Base-by-base conservation (phyloP, 2,113 vertebrate species). In the Apteryx mantelli region DNA sequence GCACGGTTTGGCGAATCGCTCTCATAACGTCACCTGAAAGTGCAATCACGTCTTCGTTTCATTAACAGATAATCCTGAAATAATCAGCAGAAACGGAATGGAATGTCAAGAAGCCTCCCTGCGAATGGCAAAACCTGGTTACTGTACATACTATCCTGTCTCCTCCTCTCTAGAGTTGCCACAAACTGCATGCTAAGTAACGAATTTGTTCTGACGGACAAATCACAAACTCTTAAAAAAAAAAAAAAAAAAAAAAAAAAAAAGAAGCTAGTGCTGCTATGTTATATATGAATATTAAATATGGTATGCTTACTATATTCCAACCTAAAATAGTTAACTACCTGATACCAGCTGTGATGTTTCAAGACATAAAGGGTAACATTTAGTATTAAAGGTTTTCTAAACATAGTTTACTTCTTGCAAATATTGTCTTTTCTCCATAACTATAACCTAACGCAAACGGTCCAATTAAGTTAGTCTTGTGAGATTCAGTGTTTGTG, bases 151-250 rank as follows among this genome's bases (percentile, higher is more conserved):
- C 98, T 99, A 99, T 98, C 98, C 98, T 85, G 97, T 99, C 97
- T 98, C 99, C 98, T 99, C 99, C 98, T 98, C 99, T 96, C 97
- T 99, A 98, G 99, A 99, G 98, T 99, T 99, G 98, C 99, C 99
- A 99, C 99, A 99, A 99, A 99, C 99, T 99, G 99, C 99, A 99
- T 99, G 99, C 98, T 99, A 99, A 99, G 98, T 98, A 98, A 98
- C 97, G 98, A 98, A 97, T 97, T 98, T 98, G 98, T 98, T 98
- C 98, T 98, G 97, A 98, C 58, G 98, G 98, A 98, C 98, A 98
- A 98, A 98, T 98, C 98, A 98, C 97, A 98, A 97, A 97, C 98
- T 98, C 98, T 96, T 32, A 32, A 58, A 30, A 30, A 58, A 58
- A 58, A 58, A 58, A 53, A 53, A 53, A 58, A 58, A 32, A 32